Base-by-base conservation (phyloP, 2,797 vertebrate species). In the Sebastes oblongus region DNA sequence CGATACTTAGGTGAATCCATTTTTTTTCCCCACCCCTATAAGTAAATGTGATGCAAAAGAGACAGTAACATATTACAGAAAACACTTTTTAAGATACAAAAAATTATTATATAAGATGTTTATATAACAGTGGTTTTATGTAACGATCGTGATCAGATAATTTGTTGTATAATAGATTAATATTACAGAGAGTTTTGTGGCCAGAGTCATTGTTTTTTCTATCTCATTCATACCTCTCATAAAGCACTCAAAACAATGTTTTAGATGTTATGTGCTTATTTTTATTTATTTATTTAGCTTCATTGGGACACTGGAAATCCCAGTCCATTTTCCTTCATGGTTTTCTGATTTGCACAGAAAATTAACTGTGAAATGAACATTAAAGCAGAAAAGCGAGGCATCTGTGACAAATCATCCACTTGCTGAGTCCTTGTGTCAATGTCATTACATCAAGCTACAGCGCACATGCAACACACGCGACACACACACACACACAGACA, bases 301-400 rank as follows among this genome's bases (percentile, higher is more conserved):
- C 42, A 27, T 1, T 54, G 80, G 70, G 55, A 72, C 18, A 16
- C 25, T 30, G 32, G 12, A 20, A 72, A 30, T 73, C 46, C 42
- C 82, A 34, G 22, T 72, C 30, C 42, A 60, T 60, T 82, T 72
- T 27, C 66, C n/a, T 18, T 66, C 5, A 11, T 60, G 72, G 5
- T 72, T 79, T 75, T 81, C 8, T 56, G 29, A 73, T 86, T 83
- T 66, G 36, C 59, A 50, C 27, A 36, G 68, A 75, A 86, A 85
- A 72, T 76, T 65, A 81, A 77, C 32, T 72, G 83, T 82, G 87
- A 86, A 88, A 86, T 81, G 27, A 79, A 71, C 52, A 85, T 59
- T 82, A 70, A 75, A 67, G 56, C 27, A 29, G 36, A 66, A 76
- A 72, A 70, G 46, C 12, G 39, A 30, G 32, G 27, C 64, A 46